Evolutionary conservation across 2,113 vertebrate species (phyloP).

Genomic region (Gallinago media): DNA sequence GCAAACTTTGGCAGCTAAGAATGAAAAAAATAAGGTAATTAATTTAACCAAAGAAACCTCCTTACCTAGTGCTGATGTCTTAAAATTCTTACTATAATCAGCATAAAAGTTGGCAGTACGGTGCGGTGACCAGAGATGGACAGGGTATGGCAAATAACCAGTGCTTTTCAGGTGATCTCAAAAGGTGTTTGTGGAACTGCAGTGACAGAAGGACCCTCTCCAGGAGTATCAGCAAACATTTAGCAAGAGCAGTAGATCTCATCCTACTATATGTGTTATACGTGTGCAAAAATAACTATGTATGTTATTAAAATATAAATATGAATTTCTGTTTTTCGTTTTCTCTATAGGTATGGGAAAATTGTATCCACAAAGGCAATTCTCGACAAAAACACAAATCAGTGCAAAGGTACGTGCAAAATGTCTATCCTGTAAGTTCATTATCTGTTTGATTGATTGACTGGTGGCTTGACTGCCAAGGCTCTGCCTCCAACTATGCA

Average conservation of each 20-base stretch:
- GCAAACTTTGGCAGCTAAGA: neutral
- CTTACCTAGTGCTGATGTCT: neutral
- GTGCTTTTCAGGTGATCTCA: neutral
- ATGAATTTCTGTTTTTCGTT: constrained; percentile 22
- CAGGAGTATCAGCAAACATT: neutral
- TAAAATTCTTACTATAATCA: neutral
- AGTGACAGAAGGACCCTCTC: neutral
- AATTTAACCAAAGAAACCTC: neutral
- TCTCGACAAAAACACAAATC: constrained; percentile 98
- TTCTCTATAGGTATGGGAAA: constrained; percentile 90
- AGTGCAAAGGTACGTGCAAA: constrained; percentile 93
- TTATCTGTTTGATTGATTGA: constrained; percentile 1
- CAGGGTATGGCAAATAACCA: neutral
- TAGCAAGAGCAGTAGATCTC: neutral
- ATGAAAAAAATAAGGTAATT: neutral
- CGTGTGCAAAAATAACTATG: neutral
- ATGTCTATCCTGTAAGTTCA: neutral
- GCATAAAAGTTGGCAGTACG: neutral
- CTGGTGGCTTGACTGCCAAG: neutral
- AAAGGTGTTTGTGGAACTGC: neutral
- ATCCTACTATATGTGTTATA: neutral
- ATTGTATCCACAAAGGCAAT: constrained; percentile 99
- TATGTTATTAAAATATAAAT: constrained; percentile 17
- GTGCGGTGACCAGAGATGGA: neutral
- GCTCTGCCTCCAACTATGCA: constrained; percentile 29